Conservation (phyloP, 2,888 invertebrate species). For the Mythimna pallens region DNA sequence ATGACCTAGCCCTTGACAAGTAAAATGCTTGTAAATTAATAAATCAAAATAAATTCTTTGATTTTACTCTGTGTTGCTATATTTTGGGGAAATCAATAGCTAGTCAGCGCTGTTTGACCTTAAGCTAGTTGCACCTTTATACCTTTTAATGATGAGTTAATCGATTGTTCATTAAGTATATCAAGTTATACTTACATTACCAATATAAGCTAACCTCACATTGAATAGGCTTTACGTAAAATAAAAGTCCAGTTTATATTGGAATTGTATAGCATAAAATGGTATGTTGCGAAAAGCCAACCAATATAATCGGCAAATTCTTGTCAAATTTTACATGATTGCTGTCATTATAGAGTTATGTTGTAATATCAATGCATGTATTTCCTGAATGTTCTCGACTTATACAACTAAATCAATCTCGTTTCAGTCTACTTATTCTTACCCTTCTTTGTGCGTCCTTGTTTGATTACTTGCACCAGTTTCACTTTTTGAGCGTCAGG, state of each 20-base stretch:
- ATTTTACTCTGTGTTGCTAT: not conserved
- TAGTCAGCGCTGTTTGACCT: not conserved
- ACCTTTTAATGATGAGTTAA: not conserved
- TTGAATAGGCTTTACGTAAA: no score
- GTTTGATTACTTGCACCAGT: conserved; percentile 83
- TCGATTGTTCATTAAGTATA: not conserved
- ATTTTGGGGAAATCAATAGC: not conserved
- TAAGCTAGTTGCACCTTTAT: conserved; percentile 17
- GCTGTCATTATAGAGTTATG: conserved; percentile 4
- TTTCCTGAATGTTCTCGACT: not conserved
- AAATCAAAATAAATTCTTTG: not conserved
- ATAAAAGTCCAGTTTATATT: no score
- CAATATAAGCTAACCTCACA: no score
- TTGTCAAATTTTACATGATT: conserved; percentile 16
- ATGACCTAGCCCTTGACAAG: not conserved
- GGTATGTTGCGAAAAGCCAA: not conserved
- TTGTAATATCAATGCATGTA: conserved; percentile 24
- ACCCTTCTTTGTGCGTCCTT: conserved; percentile 74
- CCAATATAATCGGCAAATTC: not conserved
- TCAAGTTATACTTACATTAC: no score
- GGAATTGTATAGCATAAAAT: no score
- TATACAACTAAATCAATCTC: conserved; percentile 42
- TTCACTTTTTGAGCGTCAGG: conserved; percentile 81
- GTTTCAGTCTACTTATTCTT: conserved; percentile 71
- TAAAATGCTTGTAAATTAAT: not conserved